A percentile compares a stretch with the other conserved stretches of the same genome.
phyloP scores from a whole-genome alignment of 1,140 invertebrate genomes.

The Drosophila quadrilineata region DNA sequence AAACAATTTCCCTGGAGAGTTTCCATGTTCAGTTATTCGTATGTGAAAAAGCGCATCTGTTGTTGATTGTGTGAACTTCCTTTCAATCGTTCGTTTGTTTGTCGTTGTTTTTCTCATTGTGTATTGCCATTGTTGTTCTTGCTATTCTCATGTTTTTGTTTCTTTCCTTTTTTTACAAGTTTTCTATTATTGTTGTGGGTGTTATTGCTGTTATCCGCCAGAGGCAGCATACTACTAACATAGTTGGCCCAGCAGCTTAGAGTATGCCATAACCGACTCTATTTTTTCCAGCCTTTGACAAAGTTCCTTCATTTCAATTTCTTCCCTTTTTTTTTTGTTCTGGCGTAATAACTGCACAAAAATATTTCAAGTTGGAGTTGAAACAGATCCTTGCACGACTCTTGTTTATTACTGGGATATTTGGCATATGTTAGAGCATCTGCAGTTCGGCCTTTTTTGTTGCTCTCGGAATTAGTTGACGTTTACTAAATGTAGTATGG shows the following conservation, averaged over 20 bases:
- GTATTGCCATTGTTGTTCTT: slow-evolving; percentile 36
- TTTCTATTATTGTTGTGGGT: slow-evolving; percentile 43
- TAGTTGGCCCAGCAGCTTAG: slow-evolving; percentile 45
- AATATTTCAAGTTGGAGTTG: no score
- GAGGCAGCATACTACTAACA: no score
- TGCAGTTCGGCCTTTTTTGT: slow-evolving; percentile 21
- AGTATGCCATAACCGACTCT: slow-evolving; percentile 10
- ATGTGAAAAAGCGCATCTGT: slow-evolving; percentile 77
- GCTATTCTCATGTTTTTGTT: no score
- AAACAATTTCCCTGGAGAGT: slow-evolving; percentile 77
- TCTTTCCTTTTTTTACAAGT: no score
- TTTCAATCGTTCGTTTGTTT: slow-evolving; percentile 75
- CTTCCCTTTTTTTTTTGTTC: no score
- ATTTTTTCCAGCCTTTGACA: slow-evolving; percentile 4
- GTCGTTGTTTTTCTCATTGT: slow-evolving; percentile 38
- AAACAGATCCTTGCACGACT: no score
- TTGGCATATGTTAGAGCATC: slow-evolving; percentile 1
- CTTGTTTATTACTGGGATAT: no score
- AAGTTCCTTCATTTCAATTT: background rate
- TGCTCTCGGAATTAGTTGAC: no score
- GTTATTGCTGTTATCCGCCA: slow-evolving; percentile 73
- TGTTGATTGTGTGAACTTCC: slow-evolving; percentile 78
- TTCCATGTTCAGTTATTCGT: slow-evolving; percentile 76
- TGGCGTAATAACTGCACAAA: no score
- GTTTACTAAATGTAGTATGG: no score